Evolutionary conservation across 2,113 vertebrate species (phyloP), one percentile per base, ranked within the genome.

Genomic region (Hoplias malabaricus): DNA sequence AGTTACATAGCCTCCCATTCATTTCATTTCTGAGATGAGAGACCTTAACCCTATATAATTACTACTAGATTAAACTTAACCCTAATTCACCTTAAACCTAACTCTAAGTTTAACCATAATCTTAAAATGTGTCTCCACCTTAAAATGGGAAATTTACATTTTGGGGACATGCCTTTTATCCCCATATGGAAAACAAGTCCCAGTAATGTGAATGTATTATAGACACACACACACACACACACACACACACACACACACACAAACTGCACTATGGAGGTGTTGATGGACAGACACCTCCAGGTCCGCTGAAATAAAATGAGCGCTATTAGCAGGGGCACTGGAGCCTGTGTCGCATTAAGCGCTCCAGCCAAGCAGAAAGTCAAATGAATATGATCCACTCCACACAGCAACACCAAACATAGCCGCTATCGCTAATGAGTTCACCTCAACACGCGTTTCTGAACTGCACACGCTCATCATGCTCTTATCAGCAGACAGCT

Each of bases 291-390:
- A 54, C 46, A 79, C 73, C 77, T 80, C 40, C 21, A 59, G 65
- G 63, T 61, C 73, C 78, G 76, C 80, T 80, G 82, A 84, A 71
- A 79, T 82, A 75, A 84, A 82, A 84, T 80, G 79, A 81, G 75
- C 67, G 34, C 79, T 69, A 81, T 84, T 78, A 81, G 65, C 34
- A 71, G 67, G 73, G 78, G 66, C 75, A 73, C 61, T 46, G 73
- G 69, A 82, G 83, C 77, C 80, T 72, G 79, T 73, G 80, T 62
- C 56, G 79, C 76, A 84, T 84, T 84, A 84, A 75, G 68, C 69
- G 40, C 57, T 46, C 77, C 80, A 82, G 71, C 74, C 73, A 54
- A 84, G 80, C 83, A 79, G 68, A 76, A 84, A 76, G 16, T 59
- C 79, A 65, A 78, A 71, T 75, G 75, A 81, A 80, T 69, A 80